Conservation (phyloP, 35 echinoderm and acorn worm genomes). For the Stichopus chloronotus region DNA sequence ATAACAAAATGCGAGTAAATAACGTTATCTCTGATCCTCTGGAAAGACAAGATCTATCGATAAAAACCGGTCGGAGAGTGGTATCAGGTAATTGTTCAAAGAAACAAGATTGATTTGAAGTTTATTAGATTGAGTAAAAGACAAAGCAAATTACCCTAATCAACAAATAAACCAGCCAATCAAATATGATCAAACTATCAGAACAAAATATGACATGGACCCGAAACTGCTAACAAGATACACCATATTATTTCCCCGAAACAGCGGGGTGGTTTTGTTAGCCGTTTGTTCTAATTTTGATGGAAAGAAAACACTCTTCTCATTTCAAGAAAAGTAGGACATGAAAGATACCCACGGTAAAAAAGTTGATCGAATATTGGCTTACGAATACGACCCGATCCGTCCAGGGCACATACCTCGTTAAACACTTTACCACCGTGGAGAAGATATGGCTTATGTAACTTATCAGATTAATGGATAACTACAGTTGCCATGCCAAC, state of each 20-base stretch:
- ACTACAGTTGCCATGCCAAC: constrained; percentile 4
- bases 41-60: too few species aligned
- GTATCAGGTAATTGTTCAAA: neutral
- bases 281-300: neutral
- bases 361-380: neutral
- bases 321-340: neutral
- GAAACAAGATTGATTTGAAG: neutral
- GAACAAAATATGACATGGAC: constrained; percentile 10
- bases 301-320: constrained; percentile 1
- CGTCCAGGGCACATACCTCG: neutral
- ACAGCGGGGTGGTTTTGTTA: neutral
- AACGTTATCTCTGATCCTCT: too few species aligned
- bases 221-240: neutral
- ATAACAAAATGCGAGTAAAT: too few species aligned
- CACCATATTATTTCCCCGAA: neutral
- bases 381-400: neutral
- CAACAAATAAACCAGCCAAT: neutral
- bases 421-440: neutral
- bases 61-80: neutral
- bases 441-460: neutral
- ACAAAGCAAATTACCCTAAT: neutral
- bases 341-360: neutral
- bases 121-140: neutral
- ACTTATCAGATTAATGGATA: constrained; percentile 1
- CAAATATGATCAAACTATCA: neutral